Evolutionary conservation across 1,140 invertebrate genomes (phyloP), one percentile per base, ranked within the genome.

Genomic region (Sitophilus oryzae): DNA sequence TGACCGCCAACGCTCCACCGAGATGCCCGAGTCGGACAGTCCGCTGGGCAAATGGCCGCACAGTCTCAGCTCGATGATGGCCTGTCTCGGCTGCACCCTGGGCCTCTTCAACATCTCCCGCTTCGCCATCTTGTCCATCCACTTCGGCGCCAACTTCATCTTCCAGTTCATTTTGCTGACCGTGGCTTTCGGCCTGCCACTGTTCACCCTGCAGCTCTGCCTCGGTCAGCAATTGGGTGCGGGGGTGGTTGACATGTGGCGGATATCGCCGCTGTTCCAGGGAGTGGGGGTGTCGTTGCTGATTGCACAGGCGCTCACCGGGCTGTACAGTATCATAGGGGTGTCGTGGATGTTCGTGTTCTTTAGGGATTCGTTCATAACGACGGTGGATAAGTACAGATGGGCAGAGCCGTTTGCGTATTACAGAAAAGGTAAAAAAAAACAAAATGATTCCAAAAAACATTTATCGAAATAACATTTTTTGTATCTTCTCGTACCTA

Each of bases 311-410:
- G 84, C 84, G 4, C 76, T 92, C 19, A 81, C 91, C 47, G 89
- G 90, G 23, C 81, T 93, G 56, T 94, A 93, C 72, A 90, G 86
- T 64, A 85, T 90, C 40, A 82, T 93, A 9, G 88, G 88, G 2
- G 76, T 93, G 10, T 89, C 89, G 5, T 95, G 91, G 91, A 82
- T 94, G 73, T 86, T 93, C 64, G 82, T 92, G 41, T 95, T 91
- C 72, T 88, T 82, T 63, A 78, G 90, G 58, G 91, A 94, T 71
- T 89, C 89, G 2, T 93, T 93, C 65, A 88, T 91, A 50, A 86
- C 88, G 1, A 82, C 87, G 43, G 76, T 83, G 48, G 86, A 91
- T 65, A 75, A 75, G 52, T 93, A 91, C 70, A 79, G 85, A 69
- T 94, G 91, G 91, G 83, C 88, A 11, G 81, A 89, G 66, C 78